A percentile compares a stretch with the other conserved stretches of the same genome.
Conservation (phyloP, 2,113 vertebrate species). For the Gobio gobio region DNA sequence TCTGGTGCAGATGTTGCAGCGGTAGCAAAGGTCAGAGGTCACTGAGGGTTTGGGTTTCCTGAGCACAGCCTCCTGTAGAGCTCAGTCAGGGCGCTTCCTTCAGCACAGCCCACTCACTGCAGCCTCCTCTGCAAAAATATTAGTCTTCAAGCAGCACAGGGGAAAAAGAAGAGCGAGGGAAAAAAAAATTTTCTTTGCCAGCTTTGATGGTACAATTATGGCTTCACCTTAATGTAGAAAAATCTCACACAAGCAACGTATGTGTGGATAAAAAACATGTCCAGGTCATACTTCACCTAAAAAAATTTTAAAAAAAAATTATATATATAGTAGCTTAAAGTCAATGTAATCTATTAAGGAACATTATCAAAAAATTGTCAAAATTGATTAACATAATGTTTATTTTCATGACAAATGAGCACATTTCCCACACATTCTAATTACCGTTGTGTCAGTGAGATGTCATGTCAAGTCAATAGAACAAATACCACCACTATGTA, state of each 20-base stretch:
- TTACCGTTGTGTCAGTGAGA: no score
- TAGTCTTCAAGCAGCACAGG: slow-evolving; percentile 51
- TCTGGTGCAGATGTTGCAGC: slow-evolving; percentile 66
- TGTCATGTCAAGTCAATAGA: no score
- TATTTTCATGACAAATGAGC: background rate
- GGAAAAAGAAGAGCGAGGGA: slow-evolving; percentile 31
- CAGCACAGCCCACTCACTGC: slow-evolving; percentile 53
- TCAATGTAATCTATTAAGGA: background rate
- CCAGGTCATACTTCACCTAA: background rate
- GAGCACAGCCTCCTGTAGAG: slow-evolving; percentile 65
- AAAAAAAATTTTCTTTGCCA: slow-evolving; percentile 9
- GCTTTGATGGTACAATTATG: slow-evolving; percentile 28
- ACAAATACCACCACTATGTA: no score
- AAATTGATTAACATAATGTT: background rate
- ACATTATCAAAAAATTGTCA: background rate
- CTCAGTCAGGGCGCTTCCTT: slow-evolving; percentile 62
- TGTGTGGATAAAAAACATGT: background rate
- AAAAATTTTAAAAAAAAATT: no score
- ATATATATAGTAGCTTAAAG: no score
- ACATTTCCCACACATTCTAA: background rate
- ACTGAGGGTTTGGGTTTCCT: slow-evolving; percentile 75
- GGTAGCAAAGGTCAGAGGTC: slow-evolving; percentile 73
- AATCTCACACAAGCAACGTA: background rate
- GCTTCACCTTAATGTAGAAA: background rate
- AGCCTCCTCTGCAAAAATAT: slow-evolving; percentile 59